Conservation (phyloP, 2,888 invertebrate genomes). For the Pseudoips prasinana region DNA sequence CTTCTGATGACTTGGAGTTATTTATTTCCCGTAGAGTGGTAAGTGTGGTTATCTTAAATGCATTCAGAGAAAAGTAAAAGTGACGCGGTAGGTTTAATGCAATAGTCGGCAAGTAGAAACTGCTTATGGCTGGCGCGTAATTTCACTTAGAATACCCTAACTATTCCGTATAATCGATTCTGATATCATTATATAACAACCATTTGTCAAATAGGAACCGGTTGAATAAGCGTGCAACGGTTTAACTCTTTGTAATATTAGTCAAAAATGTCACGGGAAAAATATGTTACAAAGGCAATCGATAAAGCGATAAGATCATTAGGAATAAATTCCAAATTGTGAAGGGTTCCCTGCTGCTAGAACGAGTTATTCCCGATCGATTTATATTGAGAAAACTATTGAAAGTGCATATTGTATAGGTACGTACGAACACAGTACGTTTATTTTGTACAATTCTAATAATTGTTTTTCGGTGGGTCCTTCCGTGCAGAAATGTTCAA, state of each 20-base stretch:
- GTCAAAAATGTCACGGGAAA: constrained; percentile 48
- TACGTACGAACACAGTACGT: constrained; percentile 35
- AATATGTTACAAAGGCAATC: constrained; percentile 27
- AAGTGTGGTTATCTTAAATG: constrained; percentile 44
- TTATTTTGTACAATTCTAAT: constrained; percentile 60
- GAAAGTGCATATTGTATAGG: constrained; percentile 40
- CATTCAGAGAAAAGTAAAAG: constrained; percentile 74
- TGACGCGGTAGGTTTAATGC: constrained; percentile 45
- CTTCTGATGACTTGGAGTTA: too few species aligned
- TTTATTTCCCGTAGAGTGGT: too few species aligned
- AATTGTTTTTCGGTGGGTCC: constrained; percentile 65
- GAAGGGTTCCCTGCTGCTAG: constrained; percentile 53
- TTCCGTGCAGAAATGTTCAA: constrained; percentile 53
- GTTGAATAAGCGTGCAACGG: constrained; percentile 32
- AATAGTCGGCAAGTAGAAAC: too few species aligned
- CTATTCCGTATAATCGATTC: too few species aligned
- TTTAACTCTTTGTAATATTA: constrained; percentile 58
- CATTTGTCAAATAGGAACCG: too few species aligned
- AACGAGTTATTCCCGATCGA: constrained; percentile 45
- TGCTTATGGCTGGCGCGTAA: too few species aligned
- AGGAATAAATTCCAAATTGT: constrained; percentile 57
- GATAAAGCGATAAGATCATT: constrained; percentile 69
- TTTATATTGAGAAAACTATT: constrained; percentile 42
- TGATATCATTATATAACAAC: constrained; percentile 35
- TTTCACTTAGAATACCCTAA: too few species aligned